Evolutionary conservation across 2,113 vertebrate species (phyloP), one percentile per base, ranked within the genome.

Genomic region (Mesocricetus auratus): DNA sequence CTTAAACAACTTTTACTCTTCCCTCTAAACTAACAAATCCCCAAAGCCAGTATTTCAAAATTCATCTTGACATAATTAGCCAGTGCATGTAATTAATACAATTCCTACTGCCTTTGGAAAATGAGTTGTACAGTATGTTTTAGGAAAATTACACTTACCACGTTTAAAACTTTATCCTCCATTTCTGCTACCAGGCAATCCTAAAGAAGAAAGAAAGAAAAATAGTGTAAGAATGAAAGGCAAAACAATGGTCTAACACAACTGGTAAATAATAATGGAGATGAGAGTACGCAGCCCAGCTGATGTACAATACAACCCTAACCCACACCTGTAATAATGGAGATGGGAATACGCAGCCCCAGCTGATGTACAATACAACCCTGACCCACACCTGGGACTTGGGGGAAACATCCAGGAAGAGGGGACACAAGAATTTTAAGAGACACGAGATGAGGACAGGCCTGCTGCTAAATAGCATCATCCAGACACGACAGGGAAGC

Each of bases 91-190:
- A 92, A 83, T 88, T n/a, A 58, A 86, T 7, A 6, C 33, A 77
- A 68, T 36, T 47, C 26, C 73, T 53, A 42, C 2, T 39, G 39
- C n/a, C 86, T 90, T 9, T 31, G 11, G 50, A 29, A 94, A 94
- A 82, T 39, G 73, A 74, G 69, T n/a, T 91, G 89, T 62, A 45
- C 0, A 42, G 0, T 79, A n/a, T 89, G 62, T 69, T 91, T 56
- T 86, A 83, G 96, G 98, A 98, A 0, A 7, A 56, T 36, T 36
- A 94, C 98, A 99, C 99, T 99, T 98, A 99, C 99, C 91, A 99
- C 99, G 98, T 98, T 98, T 95, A 99, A 98, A 98, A 99, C 99
- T 99, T 99, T 99, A 97, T 99, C 99, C 97, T 99, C 99, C 99
- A 99, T 99, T 98, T 99, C 99, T 94, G 99, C 99, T 79, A 99